A percentile compares a stretch with the other conserved stretches of the same genome.
Evolutionary conservation across 2,888 invertebrate species (phyloP).

Genomic region (Nowickia ferox): DNA sequence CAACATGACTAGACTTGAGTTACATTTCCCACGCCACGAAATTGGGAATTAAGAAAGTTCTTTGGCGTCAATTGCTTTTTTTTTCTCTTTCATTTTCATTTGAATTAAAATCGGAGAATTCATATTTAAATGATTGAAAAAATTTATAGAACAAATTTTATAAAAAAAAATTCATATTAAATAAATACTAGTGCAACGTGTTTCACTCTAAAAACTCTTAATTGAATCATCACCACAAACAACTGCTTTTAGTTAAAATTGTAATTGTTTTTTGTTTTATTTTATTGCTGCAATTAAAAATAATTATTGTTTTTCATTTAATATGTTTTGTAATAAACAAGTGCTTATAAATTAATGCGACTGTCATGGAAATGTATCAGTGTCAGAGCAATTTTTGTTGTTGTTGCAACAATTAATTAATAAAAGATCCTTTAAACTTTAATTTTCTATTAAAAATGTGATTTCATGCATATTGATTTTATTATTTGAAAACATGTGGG

Average conservation of each 20-base stretch:
- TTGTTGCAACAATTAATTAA: background rate
- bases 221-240: slow-evolving; percentile 42
- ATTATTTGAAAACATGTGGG: too few relatives aligned
- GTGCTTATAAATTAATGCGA: background rate
- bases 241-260: slow-evolving; percentile 11
- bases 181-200: background rate
- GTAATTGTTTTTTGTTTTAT: slow-evolving; percentile 7
- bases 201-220: slow-evolving; percentile 17
- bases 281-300: slow-evolving; percentile 11
- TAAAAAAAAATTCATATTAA: background rate
- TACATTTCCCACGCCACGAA: too few relatives aligned
- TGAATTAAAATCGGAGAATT: background rate
- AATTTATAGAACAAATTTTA: background rate
- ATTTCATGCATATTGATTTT: slow-evolving; percentile 20
- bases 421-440: slow-evolving; percentile 16
- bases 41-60: too few relatives aligned
- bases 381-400: background rate
- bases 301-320: slow-evolving; percentile 48
- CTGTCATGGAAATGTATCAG: slow-evolving; percentile 7
- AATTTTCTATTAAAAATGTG: background rate
- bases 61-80: background rate
- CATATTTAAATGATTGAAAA: background rate
- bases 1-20: too few relatives aligned
- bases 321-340: slow-evolving; percentile 26
- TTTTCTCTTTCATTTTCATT: background rate